Base-by-base conservation (phyloP, 2,113 vertebrate species). In the Lagopus muta region DNA sequence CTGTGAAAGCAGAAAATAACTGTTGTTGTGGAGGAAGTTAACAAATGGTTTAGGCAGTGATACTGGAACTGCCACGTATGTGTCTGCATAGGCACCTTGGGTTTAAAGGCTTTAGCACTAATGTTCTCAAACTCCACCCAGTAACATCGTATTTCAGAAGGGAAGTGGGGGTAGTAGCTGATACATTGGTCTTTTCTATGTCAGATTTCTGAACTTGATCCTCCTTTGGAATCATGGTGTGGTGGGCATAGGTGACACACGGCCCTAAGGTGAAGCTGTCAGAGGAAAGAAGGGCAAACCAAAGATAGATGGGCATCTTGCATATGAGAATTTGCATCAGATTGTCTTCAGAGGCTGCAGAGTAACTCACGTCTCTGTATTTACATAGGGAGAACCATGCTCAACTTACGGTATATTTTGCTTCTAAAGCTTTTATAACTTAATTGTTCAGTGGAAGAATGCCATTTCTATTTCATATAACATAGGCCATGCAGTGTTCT, bases 401-500 rank as follows among this genome's bases (percentile, higher is more conserved):
- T 94, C 70, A 83, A 7, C 13, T 83, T 54, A 43, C 0, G 2
- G 70, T 90, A 69, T 69, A 72, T 83, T 81, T 75, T 86, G 40
- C 58, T 78, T 77, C 62, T 80, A 83, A 43, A 83, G 72, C 11
- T 3, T 91, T 92, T 75, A 21, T 72, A 75, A 65, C 64, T 69
- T 88, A 75, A 81, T 86, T 91, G 58, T 78, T 75, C 18, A 24
- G 52, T 89, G 77, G 80, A 78, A 73, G 57, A 93, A 91, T 84
- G 80, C 40, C 7, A 9, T 13, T 36, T 91, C 93, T 93, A 19
- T 36, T 82, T 61, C 2, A 0, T 91, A 21, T 48, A 88, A 8
- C 62, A 43, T 84, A 78, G 82, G 40, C 93, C 54, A 55, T 65
- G 61, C 32, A 88, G 76, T 62, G 38, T 93, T 94, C 92, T 93